Conservation (phyloP, 2,113 vertebrate species). For the Malurus elegans region DNA sequence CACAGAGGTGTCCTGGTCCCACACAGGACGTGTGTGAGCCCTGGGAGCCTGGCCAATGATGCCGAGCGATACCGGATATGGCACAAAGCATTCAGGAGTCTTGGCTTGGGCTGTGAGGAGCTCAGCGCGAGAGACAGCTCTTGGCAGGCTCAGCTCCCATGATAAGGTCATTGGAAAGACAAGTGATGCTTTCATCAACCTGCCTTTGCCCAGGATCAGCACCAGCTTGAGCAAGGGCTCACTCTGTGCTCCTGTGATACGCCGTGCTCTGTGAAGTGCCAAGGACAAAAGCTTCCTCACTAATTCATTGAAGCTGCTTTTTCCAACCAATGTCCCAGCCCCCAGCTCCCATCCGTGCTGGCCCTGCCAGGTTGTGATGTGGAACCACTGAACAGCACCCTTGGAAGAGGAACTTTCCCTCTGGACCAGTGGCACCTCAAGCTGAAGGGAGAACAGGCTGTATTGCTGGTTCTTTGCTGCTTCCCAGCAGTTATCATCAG, state of each 20-base stretch:
- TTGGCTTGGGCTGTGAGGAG: not conserved
- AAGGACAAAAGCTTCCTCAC: conserved; percentile 7
- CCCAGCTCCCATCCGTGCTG: not conserved
- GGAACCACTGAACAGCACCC: not conserved
- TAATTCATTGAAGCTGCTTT: not conserved
- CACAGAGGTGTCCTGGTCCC: not conserved
- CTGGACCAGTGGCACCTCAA: not conserved
- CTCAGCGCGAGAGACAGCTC: not conserved
- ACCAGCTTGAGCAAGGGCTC: not conserved
- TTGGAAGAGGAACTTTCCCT: not conserved
- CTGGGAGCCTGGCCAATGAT: not conserved
- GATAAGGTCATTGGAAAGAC: conserved; percentile 39
- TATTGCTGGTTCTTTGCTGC: not conserved
- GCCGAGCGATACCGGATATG: accelerated
- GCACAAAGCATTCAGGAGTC: not conserved
- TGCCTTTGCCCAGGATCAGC: not conserved
- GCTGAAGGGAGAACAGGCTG: not conserved
- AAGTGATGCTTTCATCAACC: conserved; percentile 34
- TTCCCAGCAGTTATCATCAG: not conserved
- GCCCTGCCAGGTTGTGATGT: not conserved
- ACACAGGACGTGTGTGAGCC: not conserved
- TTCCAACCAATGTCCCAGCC: not conserved
- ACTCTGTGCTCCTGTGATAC: not conserved
- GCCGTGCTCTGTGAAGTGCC: accelerated
- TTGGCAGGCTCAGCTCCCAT: conserved; percentile 30